Evolutionary conservation across 2,113 vertebrate species (phyloP).

Genomic region (Mesembrinibis cayennensis): DNA sequence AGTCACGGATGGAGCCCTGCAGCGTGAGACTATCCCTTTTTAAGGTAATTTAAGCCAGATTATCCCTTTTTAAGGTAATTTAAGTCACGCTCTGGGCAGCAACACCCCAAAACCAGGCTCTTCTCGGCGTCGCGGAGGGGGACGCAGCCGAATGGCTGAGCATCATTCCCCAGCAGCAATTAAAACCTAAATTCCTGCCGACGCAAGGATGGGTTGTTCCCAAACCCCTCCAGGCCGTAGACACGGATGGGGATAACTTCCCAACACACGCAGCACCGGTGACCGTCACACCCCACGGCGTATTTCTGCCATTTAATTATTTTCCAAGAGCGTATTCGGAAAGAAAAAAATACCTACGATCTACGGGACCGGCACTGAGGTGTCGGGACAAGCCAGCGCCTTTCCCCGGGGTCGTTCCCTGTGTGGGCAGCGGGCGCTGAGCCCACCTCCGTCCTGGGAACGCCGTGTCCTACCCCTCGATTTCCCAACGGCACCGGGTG

Average conservation of each 20-base stretch:
- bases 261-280: accelerated
- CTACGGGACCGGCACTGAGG: neutral
- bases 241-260: neutral
- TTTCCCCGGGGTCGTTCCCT: neutral
- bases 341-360: neutral
- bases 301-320: neutral
- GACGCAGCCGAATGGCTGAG: neutral
- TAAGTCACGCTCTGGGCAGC: too few species aligned
- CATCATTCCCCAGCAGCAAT: neutral
- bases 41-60: neutral
- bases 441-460: neutral
- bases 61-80: neutral
- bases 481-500: neutral
- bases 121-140: neutral
- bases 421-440: neutral
- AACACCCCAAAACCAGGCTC: neutral
- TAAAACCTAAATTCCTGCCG: neutral
- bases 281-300: accelerated
- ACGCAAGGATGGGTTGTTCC: neutral
- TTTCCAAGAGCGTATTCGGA: accelerated
- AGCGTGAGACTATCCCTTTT: neutral
- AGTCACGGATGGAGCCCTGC: neutral
- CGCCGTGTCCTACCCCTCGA: neutral
- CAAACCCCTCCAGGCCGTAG: neutral
- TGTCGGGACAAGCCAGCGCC: neutral